Conservation (phyloP, 2,888 invertebrate genomes). For the Antitype chi region DNA sequence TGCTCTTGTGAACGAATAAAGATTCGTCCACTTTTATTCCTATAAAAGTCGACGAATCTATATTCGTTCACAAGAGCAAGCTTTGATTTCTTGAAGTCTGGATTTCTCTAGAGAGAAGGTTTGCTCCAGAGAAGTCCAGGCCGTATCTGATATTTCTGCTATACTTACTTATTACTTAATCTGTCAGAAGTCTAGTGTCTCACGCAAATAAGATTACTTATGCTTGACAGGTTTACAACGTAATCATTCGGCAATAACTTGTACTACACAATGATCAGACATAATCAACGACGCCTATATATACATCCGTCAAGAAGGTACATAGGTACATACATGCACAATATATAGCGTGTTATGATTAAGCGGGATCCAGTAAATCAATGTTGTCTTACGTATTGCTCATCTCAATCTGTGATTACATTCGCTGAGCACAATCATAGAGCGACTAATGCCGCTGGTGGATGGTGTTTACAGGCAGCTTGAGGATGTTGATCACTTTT, state of each 20-base stretch:
- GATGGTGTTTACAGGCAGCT: not conserved
- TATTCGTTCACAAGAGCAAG: too few relatives aligned
- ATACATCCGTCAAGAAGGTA: not conserved
- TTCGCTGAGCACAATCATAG: constrained; percentile 47
- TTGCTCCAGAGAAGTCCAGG: not conserved
- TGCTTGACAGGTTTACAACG: constrained; percentile 10
- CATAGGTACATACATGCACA: not conserved
- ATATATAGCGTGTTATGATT: constrained; percentile 62
- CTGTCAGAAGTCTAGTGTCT: not conserved
- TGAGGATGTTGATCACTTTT: not conserved
- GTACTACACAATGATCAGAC: not conserved
- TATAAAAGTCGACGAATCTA: too few relatives aligned
- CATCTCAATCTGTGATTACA: constrained; percentile 71
- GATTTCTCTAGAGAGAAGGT: too few relatives aligned
- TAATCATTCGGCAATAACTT: constrained; percentile 28
- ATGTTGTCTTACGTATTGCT: constrained; percentile 73
- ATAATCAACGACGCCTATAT: constrained; percentile 6
- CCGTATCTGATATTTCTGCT: not conserved
- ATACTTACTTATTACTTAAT: not conserved
- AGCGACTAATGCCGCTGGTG: constrained; percentile 19
- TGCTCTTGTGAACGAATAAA: not conserved
- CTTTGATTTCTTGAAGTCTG: too few relatives aligned
- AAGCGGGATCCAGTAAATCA: constrained; percentile 73
- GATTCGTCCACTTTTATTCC: not conserved
- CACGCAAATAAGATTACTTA: constrained; percentile 4